phyloP scores from a whole-genome alignment of 1,140 invertebrate species.

The Drosophila ananassae region DNA sequence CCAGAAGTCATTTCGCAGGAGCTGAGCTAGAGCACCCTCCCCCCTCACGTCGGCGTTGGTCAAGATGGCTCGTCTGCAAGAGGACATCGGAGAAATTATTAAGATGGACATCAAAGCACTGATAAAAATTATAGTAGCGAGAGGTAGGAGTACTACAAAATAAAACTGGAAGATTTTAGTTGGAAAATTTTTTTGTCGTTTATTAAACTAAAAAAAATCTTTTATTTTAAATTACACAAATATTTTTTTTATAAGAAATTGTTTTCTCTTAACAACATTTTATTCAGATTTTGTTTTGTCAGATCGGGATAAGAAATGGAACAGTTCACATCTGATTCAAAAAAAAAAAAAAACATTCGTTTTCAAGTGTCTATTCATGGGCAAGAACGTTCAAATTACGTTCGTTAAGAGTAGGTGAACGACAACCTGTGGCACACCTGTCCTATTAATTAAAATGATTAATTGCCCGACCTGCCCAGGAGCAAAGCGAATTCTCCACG shows the following conservation, averaged over 20 bases:
- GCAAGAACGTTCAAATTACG: constrained; percentile 47
- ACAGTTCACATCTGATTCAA: not conserved
- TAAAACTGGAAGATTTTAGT: too few relatives aligned
- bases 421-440: constrained; percentile 80
- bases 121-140: not conserved
- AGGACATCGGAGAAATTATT: not conserved
- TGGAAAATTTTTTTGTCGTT: too few relatives aligned
- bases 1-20: constrained; percentile 93
- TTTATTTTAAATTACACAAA: too few relatives aligned
- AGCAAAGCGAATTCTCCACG: constrained; percentile 11
- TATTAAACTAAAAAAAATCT: too few relatives aligned
- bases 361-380: not conserved
- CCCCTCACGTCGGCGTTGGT: constrained; percentile 93
- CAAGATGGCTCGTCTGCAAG: constrained; percentile 92
- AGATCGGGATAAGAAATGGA: too few relatives aligned
- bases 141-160: too few relatives aligned
- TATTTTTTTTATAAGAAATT: too few relatives aligned
- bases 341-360: too few relatives aligned
- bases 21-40: constrained; percentile 80
- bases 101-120: not conserved
- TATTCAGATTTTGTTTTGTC: too few relatives aligned
- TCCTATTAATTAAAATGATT: constrained; percentile 83
- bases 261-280: too few relatives aligned
- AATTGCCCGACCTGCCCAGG: constrained; percentile 49
- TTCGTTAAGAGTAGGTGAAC: constrained; percentile 6